Evolutionary conservation across 2,888 invertebrate species (phyloP).

Genomic region (Noctua janthina): DNA sequence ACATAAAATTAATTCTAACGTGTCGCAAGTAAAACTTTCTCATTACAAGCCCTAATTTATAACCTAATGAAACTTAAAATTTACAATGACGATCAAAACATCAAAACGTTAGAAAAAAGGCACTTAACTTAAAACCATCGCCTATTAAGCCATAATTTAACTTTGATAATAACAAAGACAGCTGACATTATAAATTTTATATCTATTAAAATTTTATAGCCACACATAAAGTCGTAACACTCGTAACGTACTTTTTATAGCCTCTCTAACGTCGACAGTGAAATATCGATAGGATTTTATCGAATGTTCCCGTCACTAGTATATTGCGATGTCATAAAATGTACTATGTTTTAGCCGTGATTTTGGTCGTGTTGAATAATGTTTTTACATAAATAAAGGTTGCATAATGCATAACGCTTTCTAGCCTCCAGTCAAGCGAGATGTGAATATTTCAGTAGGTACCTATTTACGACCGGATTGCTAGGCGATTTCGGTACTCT

Average conservation of each 20-base stretch:
- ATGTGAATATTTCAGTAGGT: neutral
- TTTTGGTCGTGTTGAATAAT: conserved; percentile 49
- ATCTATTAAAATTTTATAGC: conserved; percentile 67
- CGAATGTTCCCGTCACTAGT: conserved; percentile 67
- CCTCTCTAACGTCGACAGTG: conserved; percentile 62
- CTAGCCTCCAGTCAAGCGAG: neutral
- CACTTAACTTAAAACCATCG: conserved; percentile 42
- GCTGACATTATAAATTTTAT: conserved; percentile 69
- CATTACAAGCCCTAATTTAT: conserved; percentile 27
- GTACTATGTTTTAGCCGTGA: conserved; percentile 48
- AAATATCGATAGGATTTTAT: conserved; percentile 72
- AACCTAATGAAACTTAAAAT: conserved; percentile 54
- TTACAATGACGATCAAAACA: conserved; percentile 52
- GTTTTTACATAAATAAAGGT: conserved; percentile 41
- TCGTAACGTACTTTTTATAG: conserved; percentile 67
- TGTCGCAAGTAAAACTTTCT: conserved; percentile 35
- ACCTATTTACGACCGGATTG: neutral
- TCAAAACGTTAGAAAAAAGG: conserved; percentile 61
- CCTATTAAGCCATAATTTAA: conserved; percentile 64
- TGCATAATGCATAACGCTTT: conserved; percentile 4
- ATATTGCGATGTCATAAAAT: conserved; percentile 56
- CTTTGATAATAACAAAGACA: conserved; percentile 62
- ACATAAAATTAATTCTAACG: conserved; percentile 18
- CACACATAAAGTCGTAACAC: conserved; percentile 67
- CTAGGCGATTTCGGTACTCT: neutral